These are phyloP conservation scores for Cyclura pinguis DNA, from an alignment of 2,797 vertebrate species.

Conservation along the genomic window DNA sequence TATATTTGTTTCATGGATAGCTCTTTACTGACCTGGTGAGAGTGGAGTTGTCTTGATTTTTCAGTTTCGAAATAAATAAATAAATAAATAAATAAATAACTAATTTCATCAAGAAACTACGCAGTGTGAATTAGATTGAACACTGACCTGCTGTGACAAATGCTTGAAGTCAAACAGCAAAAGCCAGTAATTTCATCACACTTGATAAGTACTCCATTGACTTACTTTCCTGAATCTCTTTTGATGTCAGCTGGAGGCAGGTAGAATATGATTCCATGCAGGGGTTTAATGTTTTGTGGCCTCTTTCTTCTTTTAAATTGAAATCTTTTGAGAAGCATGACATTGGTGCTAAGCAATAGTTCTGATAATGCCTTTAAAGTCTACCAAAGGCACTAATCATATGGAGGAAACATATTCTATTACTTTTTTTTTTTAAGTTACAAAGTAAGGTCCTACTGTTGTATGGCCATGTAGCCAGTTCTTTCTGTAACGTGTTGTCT, in stretches of 20 bases:
- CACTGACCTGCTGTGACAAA: neutral
- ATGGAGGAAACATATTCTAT: neutral
- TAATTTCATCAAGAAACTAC: constrained; percentile 14
- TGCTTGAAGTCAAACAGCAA: neutral
- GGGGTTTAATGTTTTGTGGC: constrained; percentile 8
- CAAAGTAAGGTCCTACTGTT: constrained; percentile 6
- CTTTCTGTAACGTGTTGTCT: neutral
- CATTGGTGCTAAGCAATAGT: constrained; percentile 36
- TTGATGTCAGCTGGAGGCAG: constrained; percentile 32
- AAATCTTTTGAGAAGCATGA: constrained; percentile 8
- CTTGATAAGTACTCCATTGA: constrained; percentile 13
- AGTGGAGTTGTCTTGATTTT: constrained; percentile 41
- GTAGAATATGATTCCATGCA: constrained; percentile 15
- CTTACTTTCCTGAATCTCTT: constrained; percentile 27
- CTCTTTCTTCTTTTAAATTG: neutral
- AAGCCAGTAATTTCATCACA: constrained; percentile 14
- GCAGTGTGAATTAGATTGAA: constrained; percentile 17
- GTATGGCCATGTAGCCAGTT: neutral
- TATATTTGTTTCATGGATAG: constrained; percentile 45
- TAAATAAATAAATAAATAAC: neutral
- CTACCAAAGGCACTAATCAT: constrained; percentile 45
- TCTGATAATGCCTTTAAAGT: neutral
- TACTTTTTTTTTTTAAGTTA: constrained; percentile 26
- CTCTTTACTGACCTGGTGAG: constrained; percentile 56
- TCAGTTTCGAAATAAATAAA: neutral